These are phyloP conservation scores for Nemopilema nomurai DNA, from an alignment of 30 jellyfish, hydroid and myxozoan genomes.

Conservation along the genomic window DNA sequence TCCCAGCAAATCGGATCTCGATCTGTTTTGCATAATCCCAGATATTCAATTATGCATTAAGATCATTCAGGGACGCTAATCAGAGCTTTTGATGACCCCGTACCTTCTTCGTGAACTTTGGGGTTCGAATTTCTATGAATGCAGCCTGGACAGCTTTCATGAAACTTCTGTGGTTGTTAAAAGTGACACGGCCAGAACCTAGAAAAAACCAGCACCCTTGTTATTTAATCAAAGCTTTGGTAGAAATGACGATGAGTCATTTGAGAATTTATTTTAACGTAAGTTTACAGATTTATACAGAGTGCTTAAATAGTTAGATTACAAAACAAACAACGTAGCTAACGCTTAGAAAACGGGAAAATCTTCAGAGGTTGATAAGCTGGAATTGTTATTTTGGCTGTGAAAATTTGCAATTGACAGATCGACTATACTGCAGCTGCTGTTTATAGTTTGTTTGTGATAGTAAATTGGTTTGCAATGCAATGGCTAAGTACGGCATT, in stretches of 20 bases:
- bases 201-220: not conserved
- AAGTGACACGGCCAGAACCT: constrained; percentile 98
- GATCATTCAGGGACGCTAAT: not conserved
- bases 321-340: no score
- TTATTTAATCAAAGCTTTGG: not conserved
- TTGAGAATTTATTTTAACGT: not conserved
- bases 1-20: no score
- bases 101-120: constrained; percentile 92
- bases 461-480: not conserved
- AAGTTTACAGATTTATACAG: no score
- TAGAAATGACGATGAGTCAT: no score
- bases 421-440: not conserved
- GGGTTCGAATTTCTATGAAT: constrained; percentile 89
- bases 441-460: not conserved
- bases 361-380: not conserved
- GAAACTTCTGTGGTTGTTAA: constrained; percentile 87
- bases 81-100: not conserved
- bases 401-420: not conserved
- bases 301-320: no score
- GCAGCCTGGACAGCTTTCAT: constrained; percentile 98
- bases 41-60: not conserved
- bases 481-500: not conserved
- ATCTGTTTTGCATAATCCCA: not conserved
- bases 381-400: not conserved
- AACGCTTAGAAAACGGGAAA: not conserved